phyloP scores from a whole-genome alignment of 2,888 invertebrate species.

The Amphiduros pacificus region DNA sequence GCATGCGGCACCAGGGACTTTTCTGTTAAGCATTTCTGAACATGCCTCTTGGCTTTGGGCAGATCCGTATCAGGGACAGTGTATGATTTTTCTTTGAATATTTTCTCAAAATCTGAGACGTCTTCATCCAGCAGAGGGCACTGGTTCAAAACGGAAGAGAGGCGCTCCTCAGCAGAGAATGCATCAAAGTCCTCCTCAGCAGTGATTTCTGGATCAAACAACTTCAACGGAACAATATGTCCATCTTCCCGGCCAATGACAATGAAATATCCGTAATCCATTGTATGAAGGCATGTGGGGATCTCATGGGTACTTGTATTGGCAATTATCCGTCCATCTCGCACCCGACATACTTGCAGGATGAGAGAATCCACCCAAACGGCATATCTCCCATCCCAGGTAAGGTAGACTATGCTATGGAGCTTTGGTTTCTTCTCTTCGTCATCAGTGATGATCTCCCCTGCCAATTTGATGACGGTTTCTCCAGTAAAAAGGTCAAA shows the following conservation, averaged over 20 bases:
- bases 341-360: slow-evolving; percentile 23
- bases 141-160: slow-evolving; percentile 21
- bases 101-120: slow-evolving; percentile 18
- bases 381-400: slow-evolving; percentile 30
- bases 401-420: slow-evolving; percentile 22
- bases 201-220: slow-evolving; percentile 7
- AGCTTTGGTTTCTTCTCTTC: slow-evolving; percentile 11
- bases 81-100: slow-evolving; percentile 11
- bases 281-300: slow-evolving; percentile 17
- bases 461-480: background rate
- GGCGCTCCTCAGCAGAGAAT: slow-evolving; percentile 12
- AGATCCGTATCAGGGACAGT: slow-evolving; percentile 20
- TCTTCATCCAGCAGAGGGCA: slow-evolving; percentile 7
- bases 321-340: slow-evolving; percentile 21
- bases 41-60: slow-evolving; percentile 21
- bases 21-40: slow-evolving; percentile 20
- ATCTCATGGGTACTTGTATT: slow-evolving; percentile 30
- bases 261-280: slow-evolving; percentile 29
- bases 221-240: slow-evolving; percentile 30
- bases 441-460: background rate
- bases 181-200: slow-evolving; percentile 1
- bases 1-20: slow-evolving; percentile 26
- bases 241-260: slow-evolving; percentile 34
- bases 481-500: slow-evolving; percentile 23
- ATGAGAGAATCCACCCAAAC: slow-evolving; percentile 28